phyloP scores from a whole-genome alignment of 2,113 vertebrate species.

The Edolisoma coerulescens region DNA sequence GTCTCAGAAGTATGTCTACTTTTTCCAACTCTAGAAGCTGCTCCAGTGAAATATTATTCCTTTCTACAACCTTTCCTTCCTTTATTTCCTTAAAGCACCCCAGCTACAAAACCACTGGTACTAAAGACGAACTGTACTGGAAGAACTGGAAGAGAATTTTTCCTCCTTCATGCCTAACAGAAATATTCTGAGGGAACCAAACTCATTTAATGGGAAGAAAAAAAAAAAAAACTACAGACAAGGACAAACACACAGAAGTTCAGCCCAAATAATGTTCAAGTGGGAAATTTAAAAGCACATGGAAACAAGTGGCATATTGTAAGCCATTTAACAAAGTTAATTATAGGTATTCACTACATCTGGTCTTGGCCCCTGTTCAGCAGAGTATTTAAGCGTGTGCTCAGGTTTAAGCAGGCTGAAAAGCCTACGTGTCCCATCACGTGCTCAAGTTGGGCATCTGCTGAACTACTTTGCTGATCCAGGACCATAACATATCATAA shows the following conservation, averaged over 20 bases:
- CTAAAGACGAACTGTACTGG: background rate
- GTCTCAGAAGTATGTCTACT: background rate
- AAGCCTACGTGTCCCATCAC: background rate
- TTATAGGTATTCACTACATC: conserved; percentile 23
- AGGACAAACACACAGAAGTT: background rate
- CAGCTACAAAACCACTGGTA: background rate
- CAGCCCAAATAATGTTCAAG: background rate
- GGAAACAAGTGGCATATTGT: conserved; percentile 34
- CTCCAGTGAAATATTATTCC: background rate
- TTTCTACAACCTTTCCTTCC: background rate
- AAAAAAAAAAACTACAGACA: background rate
- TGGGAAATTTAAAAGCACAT: conserved; percentile 19
- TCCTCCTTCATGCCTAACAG: background rate
- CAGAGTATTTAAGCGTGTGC: conserved; percentile 9
- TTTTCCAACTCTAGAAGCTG: conserved; percentile 16
- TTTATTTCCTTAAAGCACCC: background rate
- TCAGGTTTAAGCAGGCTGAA: conserved; percentile 1
- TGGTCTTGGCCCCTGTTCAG: conserved; percentile 19
- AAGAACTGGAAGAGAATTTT: background rate
- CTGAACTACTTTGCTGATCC: background rate
- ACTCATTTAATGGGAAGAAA: background rate
- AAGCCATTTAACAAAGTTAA: conserved; percentile 52
- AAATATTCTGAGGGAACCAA: background rate
- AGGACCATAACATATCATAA: background rate
- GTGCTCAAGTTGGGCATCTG: background rate